Base-by-base conservation (phyloP, 1,140 invertebrate genomes). In the Brachionus asplanchnoidis region DNA sequence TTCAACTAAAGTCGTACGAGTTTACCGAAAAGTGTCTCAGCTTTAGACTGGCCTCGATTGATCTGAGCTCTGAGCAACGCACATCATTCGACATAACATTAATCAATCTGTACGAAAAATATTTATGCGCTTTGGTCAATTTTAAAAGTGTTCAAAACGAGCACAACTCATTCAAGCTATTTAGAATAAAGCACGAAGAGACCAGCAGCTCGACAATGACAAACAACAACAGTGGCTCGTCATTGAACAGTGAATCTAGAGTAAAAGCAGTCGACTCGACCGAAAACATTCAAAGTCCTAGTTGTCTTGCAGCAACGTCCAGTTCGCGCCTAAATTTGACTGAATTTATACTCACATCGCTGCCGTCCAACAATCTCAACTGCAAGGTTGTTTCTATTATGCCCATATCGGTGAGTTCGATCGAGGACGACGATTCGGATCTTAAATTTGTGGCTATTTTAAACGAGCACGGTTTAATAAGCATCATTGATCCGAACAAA, bases 1-100 rank as follows among this genome's bases (percentile, higher is more conserved):
- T 82, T 42, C 79, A 82, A n/a, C 42, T 82, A 0, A 82, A 82
- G 44, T 82, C 79, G 1, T 82, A 65, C 20, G 79, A 82, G 20
- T 82, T 82, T 68, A 82, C 79, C 7, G 79, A 82, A 65, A 82
- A 82, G 44, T 82, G 79, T 82, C 60, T 82, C 23, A 82, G 79
- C 20, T 82, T 82, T 82, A 53, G 79, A 26, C 14, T 82, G n/a
- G 79, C 79, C 5, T 68, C 53, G 2, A 42, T 82, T 28, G 79
- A 82, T 65, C 36, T 82, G 12, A 50, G 8, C 12, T 17, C 79
- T 14, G 79, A 82, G 20, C 50, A 8, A 4, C 32, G 42, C n/a
- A 82, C 50, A 3, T 23, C 17, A n/a, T 68, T 65, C 36, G 36
- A 68, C 14, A 46, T 82, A 36, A 60, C 66, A 82, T 14, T 82